These are phyloP conservation scores for Neofelis nebulosa DNA, from an alignment of 2,113 vertebrate genomes.

Conservation along the genomic window DNA sequence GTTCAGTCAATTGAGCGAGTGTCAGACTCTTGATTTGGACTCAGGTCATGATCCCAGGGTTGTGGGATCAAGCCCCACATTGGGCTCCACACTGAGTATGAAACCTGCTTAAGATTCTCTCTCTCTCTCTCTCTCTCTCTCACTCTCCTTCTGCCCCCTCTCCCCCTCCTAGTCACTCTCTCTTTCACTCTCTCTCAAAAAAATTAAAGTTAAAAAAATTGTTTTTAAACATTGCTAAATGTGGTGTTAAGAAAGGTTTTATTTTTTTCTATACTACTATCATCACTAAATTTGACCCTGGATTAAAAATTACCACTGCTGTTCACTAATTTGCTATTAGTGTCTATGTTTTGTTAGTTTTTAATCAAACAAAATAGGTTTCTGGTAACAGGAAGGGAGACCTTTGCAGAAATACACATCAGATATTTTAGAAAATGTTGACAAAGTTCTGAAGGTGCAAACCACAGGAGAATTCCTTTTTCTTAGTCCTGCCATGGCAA, in stretches of 20 bases:
- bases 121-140: too few relatives aligned
- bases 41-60: too few relatives aligned
- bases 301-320: not conserved
- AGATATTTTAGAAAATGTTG: conserved; percentile 1
- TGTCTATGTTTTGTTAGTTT: not conserved
- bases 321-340: not conserved
- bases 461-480: not conserved
- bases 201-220: too few relatives aligned
- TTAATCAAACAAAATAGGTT: not conserved
- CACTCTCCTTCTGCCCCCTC: too few relatives aligned
- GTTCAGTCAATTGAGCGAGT: too few relatives aligned
- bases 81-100: too few relatives aligned
- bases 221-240: not conserved
- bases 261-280: not conserved
- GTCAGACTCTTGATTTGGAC: too few relatives aligned
- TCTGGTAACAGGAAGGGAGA: not conserved
- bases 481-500: not conserved
- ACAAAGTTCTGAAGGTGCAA: not conserved
- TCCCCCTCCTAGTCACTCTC: too few relatives aligned
- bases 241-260: not conserved
- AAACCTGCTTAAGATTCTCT: too few relatives aligned
- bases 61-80: too few relatives aligned
- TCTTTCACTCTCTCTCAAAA: too few relatives aligned
- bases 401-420: not conserved
- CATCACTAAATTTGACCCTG: not conserved